These are phyloP conservation scores for Gymnopithys bicolor DNA, from an alignment of 2,797 vertebrate genomes.

Conservation along the genomic window DNA sequence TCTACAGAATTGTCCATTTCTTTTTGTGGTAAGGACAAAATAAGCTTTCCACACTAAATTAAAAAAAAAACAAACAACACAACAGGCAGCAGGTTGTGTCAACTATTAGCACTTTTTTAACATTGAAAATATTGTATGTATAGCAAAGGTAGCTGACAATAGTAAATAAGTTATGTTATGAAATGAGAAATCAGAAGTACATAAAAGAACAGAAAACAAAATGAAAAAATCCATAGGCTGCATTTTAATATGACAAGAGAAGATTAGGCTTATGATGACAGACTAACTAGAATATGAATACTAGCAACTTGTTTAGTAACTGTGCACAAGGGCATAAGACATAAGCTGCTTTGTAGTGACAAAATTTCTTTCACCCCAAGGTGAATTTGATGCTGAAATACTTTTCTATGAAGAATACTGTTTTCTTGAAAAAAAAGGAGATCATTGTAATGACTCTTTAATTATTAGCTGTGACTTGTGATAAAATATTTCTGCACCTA, in stretches of 20 bases:
- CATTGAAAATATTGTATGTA: background rate
- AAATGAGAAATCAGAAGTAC: constrained; percentile 13
- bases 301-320: background rate
- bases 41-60: background rate
- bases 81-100: background rate
- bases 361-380: constrained; percentile 16
- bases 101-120: background rate
- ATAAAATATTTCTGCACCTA: background rate
- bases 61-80: background rate
- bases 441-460: constrained; percentile 17
- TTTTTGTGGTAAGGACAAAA: background rate
- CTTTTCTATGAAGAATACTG: background rate
- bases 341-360: constrained; percentile 4
- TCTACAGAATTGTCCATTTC: background rate
- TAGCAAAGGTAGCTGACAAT: background rate
- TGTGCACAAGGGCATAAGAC: background rate
- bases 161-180: background rate
- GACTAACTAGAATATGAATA: background rate
- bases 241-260: constrained; percentile 12
- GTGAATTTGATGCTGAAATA: constrained; percentile 23
- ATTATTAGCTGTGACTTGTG: background rate
- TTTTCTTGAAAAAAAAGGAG: constrained; percentile 47
- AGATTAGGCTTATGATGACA: constrained; percentile 4
- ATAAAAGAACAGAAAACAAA: background rate
- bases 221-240: background rate